Evolutionary conservation across 1,140 invertebrate species (phyloP).

Genomic region (Lepidurus arcticus): DNA sequence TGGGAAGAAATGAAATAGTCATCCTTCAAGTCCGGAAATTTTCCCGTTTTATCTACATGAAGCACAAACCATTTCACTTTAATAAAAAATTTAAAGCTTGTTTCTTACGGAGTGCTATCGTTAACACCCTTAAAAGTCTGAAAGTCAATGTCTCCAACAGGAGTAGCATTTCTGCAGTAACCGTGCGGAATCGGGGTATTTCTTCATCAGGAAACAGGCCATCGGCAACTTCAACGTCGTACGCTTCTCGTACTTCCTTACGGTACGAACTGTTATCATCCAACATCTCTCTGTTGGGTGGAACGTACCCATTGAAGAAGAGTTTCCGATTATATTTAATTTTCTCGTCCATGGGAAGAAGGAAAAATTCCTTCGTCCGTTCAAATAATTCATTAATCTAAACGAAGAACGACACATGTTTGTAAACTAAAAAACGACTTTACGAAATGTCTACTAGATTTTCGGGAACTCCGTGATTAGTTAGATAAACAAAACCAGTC

Average conservation of each 20-base stretch:
- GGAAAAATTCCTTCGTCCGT: conserved; percentile 5
- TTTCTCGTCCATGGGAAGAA: conserved; percentile 25
- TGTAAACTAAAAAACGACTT: neutral
- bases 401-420: neutral
- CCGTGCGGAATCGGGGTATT: conserved; percentile 26
- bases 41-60: neutral
- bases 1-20: conserved; percentile 21
- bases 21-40: neutral
- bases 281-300: conserved; percentile 25
- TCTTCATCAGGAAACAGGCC: conserved; percentile 27
- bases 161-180: conserved; percentile 5
- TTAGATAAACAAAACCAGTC: conserved; percentile 36
- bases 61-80: neutral
- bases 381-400: conserved; percentile 29
- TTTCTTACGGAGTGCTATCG: conserved; percentile 30
- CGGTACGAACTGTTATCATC: conserved; percentile 26
- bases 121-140: conserved; percentile 26
- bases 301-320: conserved; percentile 24
- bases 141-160: conserved; percentile 12
- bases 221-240: conserved; percentile 26
- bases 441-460: conserved; percentile 23
- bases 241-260: conserved; percentile 33
- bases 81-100: neutral
- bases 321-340: conserved; percentile 23
- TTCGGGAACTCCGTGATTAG: conserved; percentile 34